Evolutionary conservation across 2,797 vertebrate genomes (phyloP).

Genomic region (Gallinago solitaria): DNA sequence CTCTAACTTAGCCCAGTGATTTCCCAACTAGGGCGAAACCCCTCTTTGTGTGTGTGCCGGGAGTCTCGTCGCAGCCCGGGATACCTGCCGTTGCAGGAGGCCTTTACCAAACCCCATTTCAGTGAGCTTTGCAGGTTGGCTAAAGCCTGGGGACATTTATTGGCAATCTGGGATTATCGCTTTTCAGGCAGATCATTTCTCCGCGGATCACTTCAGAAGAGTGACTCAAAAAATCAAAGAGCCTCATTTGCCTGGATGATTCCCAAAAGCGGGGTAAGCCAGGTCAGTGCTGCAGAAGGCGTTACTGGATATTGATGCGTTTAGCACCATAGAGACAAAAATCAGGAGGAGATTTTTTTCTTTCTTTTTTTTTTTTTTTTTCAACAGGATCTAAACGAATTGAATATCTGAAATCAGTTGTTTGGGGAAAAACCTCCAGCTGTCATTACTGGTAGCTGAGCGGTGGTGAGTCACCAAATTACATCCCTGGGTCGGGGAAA

Average conservation of each 20-base stretch:
- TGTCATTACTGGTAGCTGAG: slow-evolving; percentile 18
- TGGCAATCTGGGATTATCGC: background rate
- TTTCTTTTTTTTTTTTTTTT: background rate
- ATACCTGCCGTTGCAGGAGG: background rate
- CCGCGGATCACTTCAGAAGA: background rate
- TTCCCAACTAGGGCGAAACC: background rate
- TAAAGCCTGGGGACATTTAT: background rate
- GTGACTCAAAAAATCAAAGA: background rate
- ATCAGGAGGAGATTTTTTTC: background rate
- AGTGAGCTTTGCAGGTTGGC: background rate
- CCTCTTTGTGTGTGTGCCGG: background rate
- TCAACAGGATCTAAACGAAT: background rate
- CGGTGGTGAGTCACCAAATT: background rate
- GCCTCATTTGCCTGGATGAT: background rate
- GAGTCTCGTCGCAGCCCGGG: fast-evolving
- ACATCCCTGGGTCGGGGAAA: background rate
- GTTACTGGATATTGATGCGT: background rate
- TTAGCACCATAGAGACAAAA: slow-evolving; percentile 15
- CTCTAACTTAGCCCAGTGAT: background rate
- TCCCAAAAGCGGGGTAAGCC: slow-evolving; percentile 16
- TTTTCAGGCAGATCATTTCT: background rate
- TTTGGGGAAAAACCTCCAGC: background rate
- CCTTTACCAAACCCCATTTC: background rate
- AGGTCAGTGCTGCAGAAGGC: background rate
- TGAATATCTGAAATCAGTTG: background rate